phyloP scores from a whole-genome alignment of 37 sponge, comb jelly and placozoan genomes.

The Axinella damicornis region DNA sequence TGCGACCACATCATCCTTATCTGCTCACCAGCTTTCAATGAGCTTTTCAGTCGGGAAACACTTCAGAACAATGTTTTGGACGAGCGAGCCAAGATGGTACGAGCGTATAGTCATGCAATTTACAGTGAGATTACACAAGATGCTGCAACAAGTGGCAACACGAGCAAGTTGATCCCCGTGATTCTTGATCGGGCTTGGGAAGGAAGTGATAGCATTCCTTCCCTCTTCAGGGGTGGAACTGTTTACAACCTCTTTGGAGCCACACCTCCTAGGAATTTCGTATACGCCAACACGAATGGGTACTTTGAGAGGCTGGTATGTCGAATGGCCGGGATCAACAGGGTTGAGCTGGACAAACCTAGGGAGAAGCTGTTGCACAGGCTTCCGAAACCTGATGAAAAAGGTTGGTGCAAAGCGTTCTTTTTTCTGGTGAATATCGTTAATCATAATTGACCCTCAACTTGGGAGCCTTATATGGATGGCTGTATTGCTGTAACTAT shows the following conservation, averaged over 20 bases:
- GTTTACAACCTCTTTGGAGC: slow-evolving; percentile 1
- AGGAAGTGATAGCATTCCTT: slow-evolving; percentile 14
- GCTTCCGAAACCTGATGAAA: too few species aligned
- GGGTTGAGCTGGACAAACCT: slow-evolving; percentile 11
- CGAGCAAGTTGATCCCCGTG: slow-evolving; percentile 49
- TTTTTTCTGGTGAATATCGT: too few species aligned
- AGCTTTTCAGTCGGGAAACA: slow-evolving; percentile 3
- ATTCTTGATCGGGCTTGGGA: slow-evolving; percentile 12
- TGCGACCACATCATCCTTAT: slow-evolving; percentile 51
- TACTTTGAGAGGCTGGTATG: slow-evolving; percentile 62
- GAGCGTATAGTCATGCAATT: slow-evolving; percentile 16
- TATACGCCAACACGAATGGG: slow-evolving; percentile 31
- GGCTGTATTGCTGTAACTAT: too few species aligned
- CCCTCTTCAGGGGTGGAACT: slow-evolving; percentile 15
- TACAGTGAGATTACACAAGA: slow-evolving; percentile 11
- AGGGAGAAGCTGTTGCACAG: too few species aligned
- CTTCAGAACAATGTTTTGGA: neutral
- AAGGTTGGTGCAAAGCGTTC: too few species aligned
- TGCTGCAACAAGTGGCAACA: neutral
- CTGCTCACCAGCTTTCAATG: slow-evolving; percentile 59
- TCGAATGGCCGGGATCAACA: slow-evolving; percentile 67
- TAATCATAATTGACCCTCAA: too few species aligned
- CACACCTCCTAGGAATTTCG: slow-evolving; percentile 9
- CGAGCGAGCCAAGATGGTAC: neutral
- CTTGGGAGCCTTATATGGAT: too few species aligned